phyloP scores from a whole-genome alignment of 2,113 vertebrate species.

The Rhinolophus sinicus region DNA sequence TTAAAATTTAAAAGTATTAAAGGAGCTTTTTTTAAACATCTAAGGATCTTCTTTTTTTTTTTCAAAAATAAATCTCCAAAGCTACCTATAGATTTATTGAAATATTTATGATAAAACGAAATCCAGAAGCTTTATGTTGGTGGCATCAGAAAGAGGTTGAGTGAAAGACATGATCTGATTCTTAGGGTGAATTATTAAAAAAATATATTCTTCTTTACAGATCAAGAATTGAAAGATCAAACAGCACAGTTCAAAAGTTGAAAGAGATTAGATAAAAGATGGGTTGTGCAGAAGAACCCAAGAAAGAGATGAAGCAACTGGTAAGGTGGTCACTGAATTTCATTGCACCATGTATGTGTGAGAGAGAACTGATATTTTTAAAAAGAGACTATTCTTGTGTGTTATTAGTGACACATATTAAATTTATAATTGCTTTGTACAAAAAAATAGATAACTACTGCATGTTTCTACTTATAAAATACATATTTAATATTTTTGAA shows the following conservation, averaged over 20 bases:
- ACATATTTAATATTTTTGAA: not conserved
- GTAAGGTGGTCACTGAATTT: constrained; percentile 55
- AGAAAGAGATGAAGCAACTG: constrained; percentile 70
- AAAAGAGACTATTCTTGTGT: not conserved
- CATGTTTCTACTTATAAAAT: not conserved
- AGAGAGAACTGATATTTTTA: not conserved
- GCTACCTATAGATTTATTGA: constrained; percentile 75
- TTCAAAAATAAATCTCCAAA: constrained; percentile 71
- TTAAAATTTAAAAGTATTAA: constrained; percentile 58
- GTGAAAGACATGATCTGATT: constrained; percentile 71
- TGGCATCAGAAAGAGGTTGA: constrained; percentile 77
- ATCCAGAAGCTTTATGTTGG: constrained; percentile 71
- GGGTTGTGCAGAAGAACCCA: constrained; percentile 66
- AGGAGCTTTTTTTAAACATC: constrained; percentile 51
- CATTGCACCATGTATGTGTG: not conserved
- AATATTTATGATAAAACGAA: constrained; percentile 78
- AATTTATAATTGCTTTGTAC: not conserved
- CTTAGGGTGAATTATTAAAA: constrained; percentile 79
- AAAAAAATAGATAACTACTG: not conserved
- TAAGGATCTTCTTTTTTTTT: constrained; percentile 51
- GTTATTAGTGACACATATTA: constrained; percentile 16
- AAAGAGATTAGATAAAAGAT: constrained; percentile 79
- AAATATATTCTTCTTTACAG: constrained; percentile 79
- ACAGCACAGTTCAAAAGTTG: constrained; percentile 77
- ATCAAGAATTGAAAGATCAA: constrained; percentile 82